phyloP scores from a whole-genome alignment of 1,140 invertebrate genomes.

The Stegodyphus mimosarum region DNA sequence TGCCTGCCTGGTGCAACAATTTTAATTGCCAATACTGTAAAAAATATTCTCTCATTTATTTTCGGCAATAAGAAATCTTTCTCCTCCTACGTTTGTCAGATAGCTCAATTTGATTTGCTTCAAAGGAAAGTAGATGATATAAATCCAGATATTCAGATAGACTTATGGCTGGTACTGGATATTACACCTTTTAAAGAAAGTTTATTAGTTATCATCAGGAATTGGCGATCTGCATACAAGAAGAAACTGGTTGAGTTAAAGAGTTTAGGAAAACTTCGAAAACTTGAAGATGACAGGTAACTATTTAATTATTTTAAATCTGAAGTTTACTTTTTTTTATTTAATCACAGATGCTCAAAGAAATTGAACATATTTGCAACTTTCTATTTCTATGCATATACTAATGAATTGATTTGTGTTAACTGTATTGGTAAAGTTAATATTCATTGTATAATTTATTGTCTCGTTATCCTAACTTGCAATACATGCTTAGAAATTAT shows the following conservation, averaged over 20 bases:
- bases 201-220: slow-evolving; percentile 17
- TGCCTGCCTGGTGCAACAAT: background rate
- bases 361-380: no score
- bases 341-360: background rate
- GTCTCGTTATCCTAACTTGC: no score
- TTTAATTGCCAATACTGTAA: background rate
- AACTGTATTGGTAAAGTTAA: no score
- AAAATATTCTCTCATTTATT: background rate
- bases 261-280: slow-evolving; percentile 30
- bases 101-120: slow-evolving; percentile 43
- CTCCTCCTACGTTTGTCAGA: background rate
- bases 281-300: slow-evolving; percentile 38
- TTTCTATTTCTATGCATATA: no score
- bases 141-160: slow-evolving; percentile 6
- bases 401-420: no score
- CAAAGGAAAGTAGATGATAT: slow-evolving; percentile 32
- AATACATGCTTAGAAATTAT: no score
- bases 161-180: slow-evolving; percentile 46
- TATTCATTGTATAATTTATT: no score
- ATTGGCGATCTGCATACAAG: slow-evolving; percentile 36
- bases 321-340: background rate
- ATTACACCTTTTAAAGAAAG: slow-evolving; percentile 36
- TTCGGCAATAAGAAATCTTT: background rate
- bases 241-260: slow-evolving; percentile 48
- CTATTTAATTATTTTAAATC: slow-evolving; percentile 1